These are phyloP conservation scores for Drosophila tropicalis DNA, from an alignment of 1,140 invertebrate genomes.

Conservation along the genomic window DNA sequence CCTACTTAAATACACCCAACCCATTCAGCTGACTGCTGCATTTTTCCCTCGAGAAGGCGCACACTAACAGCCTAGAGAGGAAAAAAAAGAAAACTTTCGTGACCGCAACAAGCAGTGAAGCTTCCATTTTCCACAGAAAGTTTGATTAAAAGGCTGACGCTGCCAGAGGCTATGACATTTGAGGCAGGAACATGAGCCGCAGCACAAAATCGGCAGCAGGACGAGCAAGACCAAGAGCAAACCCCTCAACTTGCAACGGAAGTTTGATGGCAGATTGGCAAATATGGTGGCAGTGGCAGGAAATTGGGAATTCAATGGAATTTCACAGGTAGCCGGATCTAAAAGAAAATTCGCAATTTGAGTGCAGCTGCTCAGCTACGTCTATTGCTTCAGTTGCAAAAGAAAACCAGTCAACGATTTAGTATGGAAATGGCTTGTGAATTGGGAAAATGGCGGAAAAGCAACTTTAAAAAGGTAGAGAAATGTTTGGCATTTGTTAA, in stretches of 20 bases:
- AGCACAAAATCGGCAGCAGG: not conserved
- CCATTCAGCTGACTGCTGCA: constrained; percentile 6
- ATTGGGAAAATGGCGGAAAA: not conserved
- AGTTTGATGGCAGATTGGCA: constrained; percentile 29
- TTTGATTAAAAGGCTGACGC: constrained; percentile 46
- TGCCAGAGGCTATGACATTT: constrained; percentile 8
- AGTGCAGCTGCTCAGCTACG: constrained; percentile 5
- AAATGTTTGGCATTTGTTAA: too few species aligned
- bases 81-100: not conserved
- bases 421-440: not conserved
- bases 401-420: constrained; percentile 4
- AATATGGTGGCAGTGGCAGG: constrained; percentile 15
- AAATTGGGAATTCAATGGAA: constrained; percentile 37
- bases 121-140: constrained; percentile 23
- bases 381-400: not conserved
- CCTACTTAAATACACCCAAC: constrained; percentile 1
- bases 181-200: constrained; percentile 3
- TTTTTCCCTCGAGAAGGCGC: constrained; percentile 1
- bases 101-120: constrained; percentile 25
- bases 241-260: constrained; percentile 25
- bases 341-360: constrained; percentile 13
- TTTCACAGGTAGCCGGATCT: constrained; percentile 30
- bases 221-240: not conserved
- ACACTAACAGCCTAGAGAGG: not conserved
- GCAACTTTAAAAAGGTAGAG: too few species aligned